Evolutionary conservation across 2,797 vertebrate species (phyloP).

Genomic region (Falco cherrug): DNA sequence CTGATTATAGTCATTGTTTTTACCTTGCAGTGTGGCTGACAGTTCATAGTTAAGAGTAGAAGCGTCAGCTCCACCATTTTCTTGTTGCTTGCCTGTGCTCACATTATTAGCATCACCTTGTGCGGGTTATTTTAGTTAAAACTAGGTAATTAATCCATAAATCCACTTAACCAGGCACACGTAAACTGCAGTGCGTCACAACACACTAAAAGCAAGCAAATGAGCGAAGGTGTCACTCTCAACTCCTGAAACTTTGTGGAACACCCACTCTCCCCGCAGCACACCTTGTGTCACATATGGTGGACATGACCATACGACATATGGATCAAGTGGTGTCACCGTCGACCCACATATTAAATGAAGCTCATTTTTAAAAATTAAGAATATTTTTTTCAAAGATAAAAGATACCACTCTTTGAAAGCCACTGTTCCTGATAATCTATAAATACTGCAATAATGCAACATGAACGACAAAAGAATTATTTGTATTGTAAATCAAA

Average conservation of each 20-base stretch:
- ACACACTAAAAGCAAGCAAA: background rate
- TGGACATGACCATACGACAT: accelerated
- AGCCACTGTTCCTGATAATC: background rate
- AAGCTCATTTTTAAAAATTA: accelerated
- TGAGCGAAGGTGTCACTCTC: background rate
- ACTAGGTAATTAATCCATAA: conserved; percentile 50
- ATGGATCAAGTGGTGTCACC: background rate
- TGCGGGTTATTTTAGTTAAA: conserved; percentile 47
- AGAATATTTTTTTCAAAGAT: background rate
- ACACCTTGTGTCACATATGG: background rate
- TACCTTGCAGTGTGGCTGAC: background rate
- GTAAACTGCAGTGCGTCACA: background rate
- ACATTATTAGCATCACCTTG: background rate
- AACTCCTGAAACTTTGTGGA: background rate
- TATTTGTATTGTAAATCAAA: background rate
- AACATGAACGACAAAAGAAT: background rate
- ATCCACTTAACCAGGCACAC: conserved; percentile 36
- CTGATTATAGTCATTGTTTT: too few species aligned
- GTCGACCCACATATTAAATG: background rate
- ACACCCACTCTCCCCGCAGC: background rate
- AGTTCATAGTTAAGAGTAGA: background rate
- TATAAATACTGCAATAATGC: background rate
- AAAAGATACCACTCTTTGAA: background rate
- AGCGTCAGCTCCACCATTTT: background rate
- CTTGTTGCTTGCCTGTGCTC: background rate